Conservation (phyloP, 2,797 vertebrate genomes). For the Toxotes lorentzi region DNA sequence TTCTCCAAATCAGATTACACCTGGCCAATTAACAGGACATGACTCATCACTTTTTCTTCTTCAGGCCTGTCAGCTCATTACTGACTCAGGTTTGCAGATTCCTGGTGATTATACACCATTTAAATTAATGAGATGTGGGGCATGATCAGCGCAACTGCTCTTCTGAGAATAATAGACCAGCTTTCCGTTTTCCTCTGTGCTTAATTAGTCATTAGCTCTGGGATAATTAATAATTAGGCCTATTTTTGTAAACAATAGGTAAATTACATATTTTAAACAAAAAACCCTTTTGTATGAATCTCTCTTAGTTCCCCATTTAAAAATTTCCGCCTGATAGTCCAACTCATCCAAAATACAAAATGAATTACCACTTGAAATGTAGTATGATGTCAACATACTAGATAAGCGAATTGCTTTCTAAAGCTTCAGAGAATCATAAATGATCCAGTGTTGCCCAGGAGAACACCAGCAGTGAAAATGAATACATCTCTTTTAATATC, state of each 20-base stretch:
- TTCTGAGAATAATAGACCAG: conserved; percentile 26
- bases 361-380: conserved; percentile 8
- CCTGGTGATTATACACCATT: conserved; percentile 41
- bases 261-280: conserved; percentile 12
- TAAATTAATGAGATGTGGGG: conserved; percentile 43
- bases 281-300: conserved; percentile 7
- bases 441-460: neutral
- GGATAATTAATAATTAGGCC: conserved; percentile 3
- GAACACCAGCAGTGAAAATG: conserved; percentile 11
- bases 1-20: conserved; percentile 36
- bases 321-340: conserved; percentile 1
- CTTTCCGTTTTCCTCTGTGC: conserved; percentile 12
- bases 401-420: conserved; percentile 1
- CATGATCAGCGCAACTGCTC: conserved; percentile 32
- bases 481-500: conserved; percentile 18
- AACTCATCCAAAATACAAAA: conserved; percentile 4
- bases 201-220: conserved; percentile 26
- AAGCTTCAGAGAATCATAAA: neutral
- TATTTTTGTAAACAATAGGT: conserved; percentile 21
- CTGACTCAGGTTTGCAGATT: conserved; percentile 32
- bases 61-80: conserved; percentile 24
- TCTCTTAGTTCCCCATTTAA: neutral
- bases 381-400: neutral
- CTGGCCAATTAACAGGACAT: conserved; percentile 31
- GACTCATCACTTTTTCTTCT: conserved; percentile 38